A percentile compares a stretch with the other conserved stretches of the same genome.
Evolutionary conservation across 2,888 invertebrate genomes (phyloP).

Genomic region (Glyphotaelius pellucidus): DNA sequence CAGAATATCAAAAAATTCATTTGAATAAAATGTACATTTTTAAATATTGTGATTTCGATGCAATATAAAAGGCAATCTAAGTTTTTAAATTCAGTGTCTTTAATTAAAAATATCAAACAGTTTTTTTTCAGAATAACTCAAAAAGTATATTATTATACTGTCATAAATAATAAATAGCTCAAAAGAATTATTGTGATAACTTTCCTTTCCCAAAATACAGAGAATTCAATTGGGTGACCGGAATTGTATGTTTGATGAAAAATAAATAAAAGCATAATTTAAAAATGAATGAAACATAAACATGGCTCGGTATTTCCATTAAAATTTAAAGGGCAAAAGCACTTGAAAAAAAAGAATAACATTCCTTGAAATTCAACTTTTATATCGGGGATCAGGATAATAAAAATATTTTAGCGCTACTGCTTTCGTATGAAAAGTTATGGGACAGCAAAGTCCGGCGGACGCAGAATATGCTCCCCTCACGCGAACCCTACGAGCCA

Average conservation of each 20-base stretch:
- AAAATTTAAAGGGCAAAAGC: not conserved
- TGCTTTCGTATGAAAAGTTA: conserved; percentile 54
- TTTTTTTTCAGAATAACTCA: not conserved
- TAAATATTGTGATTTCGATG: too few species aligned
- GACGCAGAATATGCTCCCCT: conserved; percentile 59
- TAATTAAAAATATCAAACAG: not conserved
- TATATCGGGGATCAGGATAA: conserved; percentile 9
- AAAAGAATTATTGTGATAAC: not conserved
- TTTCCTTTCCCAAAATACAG: not conserved
- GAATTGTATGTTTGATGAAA: not conserved
- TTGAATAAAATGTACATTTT: too few species aligned
- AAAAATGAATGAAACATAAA: not conserved
- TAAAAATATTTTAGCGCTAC: conserved; percentile 17
- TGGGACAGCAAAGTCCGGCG: conserved; percentile 57
- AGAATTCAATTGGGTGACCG: not conserved
- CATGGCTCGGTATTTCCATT: not conserved
- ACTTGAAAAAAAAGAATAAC: not conserved
- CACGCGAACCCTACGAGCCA: conserved; percentile 57
- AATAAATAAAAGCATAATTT: not conserved
- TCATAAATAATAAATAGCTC: not conserved
- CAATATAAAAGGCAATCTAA: too few species aligned
- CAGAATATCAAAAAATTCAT: too few species aligned
- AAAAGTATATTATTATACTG: not conserved
- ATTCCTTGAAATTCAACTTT: conserved; percentile 2
- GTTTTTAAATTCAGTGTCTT: too few species aligned